Conservation (phyloP, 2,113 vertebrate genomes). For the Sceloporus tristichus region DNA sequence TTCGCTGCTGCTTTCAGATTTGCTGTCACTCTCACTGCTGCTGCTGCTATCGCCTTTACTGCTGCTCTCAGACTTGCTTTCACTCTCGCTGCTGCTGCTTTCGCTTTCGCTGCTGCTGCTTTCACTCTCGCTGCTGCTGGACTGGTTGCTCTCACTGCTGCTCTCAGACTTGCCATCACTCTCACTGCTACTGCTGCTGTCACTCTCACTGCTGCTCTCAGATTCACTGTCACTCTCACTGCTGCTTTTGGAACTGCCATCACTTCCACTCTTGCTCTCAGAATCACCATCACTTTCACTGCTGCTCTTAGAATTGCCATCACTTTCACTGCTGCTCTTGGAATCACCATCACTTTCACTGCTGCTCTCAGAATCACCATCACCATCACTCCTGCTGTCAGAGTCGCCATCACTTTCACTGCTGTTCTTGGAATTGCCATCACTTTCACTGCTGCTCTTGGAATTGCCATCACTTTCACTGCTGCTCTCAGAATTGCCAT, state of each 20-base stretch:
- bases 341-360: conserved; percentile 1
- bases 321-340: conserved; percentile 12
- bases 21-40: not conserved
- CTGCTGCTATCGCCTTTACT: not conserved
- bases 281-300: not conserved
- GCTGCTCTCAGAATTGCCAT: not conserved
- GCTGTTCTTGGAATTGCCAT: too few relatives aligned
- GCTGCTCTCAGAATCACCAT: not conserved
- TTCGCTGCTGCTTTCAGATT: not conserved
- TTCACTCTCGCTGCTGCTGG: not conserved
- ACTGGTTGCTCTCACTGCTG: not conserved
- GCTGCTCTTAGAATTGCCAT: not conserved
- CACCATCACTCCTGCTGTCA: not conserved
- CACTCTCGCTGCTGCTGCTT: conserved; percentile 6
- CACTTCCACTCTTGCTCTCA: conserved; percentile 2
- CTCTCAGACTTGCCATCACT: not conserved
- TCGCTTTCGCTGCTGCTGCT: not conserved
- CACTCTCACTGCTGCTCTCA: not conserved
- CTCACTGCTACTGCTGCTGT: not conserved
- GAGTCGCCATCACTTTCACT: not conserved
- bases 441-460: conserved; percentile 14
- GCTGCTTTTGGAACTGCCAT: not conserved
- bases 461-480: not conserved
- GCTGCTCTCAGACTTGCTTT: not conserved
- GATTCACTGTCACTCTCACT: conserved; percentile 5